Base-by-base conservation (phyloP, 2,888 invertebrate genomes). In the Agonum fuliginosum region DNA sequence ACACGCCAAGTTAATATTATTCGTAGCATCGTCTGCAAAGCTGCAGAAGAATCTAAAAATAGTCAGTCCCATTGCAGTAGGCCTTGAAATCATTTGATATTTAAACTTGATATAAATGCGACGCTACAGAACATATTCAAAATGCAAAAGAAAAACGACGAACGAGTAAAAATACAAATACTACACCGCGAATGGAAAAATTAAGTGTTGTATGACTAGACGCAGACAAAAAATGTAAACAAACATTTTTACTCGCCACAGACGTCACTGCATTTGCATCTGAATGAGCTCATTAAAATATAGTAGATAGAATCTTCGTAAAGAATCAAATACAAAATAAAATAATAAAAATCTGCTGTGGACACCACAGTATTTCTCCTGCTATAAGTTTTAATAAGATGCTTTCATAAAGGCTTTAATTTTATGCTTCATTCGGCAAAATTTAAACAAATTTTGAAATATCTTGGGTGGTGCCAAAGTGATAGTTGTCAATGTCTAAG, bases 31-130 rank as follows among this genome's bases (percentile, higher is more conserved):
- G 22, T 24, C 69, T 14, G n/a, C 24, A 17, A 46, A 46, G 24
- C 69, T 30, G 58, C 30, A 30, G 12, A n/a, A n/a, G n/a, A n/a
- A n/a, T 30, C 69, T 69, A 69, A 46, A 69, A 69, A 69, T 69
- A 69, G 43, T 46, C 24, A 58, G 4, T 58, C 17, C 30, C 22
- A 46, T 43, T 69, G 69, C 43, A 62, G 58, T 27, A 22, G 69
- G 27, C 69, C 46, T 69, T 69, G 69, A 69, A 69, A 46, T n/a
- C 46, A 43, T 43, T 65, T 67, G 46, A 69, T 69, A 69, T 69
- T 46, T 22, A 69, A 69, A 69, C 69, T 69, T 41, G 69, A 69
- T 69, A 69, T 41, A 22, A 46, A 69, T 69, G 69, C 41, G 69
- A 46, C 22, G 41, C 14, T 27, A 8, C 17, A 2, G 1, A 17